phyloP scores from a whole-genome alignment of 2,797 vertebrate genomes.

The Malurus leucopterus region DNA sequence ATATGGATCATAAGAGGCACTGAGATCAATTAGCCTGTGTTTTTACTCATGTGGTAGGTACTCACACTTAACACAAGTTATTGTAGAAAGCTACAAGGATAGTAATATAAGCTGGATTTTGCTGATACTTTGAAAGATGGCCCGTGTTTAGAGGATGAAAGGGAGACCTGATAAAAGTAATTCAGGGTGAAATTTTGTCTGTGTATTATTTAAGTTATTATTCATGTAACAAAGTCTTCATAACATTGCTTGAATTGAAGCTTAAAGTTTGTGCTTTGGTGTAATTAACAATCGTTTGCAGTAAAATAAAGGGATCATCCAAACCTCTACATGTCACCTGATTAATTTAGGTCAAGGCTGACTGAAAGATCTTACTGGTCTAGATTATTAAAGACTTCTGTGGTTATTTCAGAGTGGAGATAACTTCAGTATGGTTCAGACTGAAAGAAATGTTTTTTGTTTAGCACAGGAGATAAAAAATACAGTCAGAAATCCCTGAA shows the following conservation, averaged over 20 bases:
- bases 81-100: neutral
- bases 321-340: neutral
- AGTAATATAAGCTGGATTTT: neutral
- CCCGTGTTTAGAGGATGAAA: neutral
- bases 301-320: neutral
- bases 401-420: neutral
- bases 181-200: neutral
- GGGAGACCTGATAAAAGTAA: neutral
- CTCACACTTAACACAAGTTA: neutral
- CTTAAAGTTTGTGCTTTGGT: neutral
- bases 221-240: neutral
- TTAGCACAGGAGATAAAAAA: neutral
- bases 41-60: neutral
- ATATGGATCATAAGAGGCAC: neutral
- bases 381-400: neutral
- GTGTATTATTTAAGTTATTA: neutral
- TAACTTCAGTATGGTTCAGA: neutral
- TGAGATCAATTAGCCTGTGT: neutral
- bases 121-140: neutral
- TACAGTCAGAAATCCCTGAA: neutral
- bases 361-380: neutral
- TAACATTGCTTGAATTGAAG: neutral
- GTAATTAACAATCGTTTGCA: neutral
- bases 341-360: slow-evolving; percentile 1
- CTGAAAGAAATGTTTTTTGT: neutral